Conservation (phyloP, 2,797 vertebrate species). For the Pseudotriccus pelzelni region DNA sequence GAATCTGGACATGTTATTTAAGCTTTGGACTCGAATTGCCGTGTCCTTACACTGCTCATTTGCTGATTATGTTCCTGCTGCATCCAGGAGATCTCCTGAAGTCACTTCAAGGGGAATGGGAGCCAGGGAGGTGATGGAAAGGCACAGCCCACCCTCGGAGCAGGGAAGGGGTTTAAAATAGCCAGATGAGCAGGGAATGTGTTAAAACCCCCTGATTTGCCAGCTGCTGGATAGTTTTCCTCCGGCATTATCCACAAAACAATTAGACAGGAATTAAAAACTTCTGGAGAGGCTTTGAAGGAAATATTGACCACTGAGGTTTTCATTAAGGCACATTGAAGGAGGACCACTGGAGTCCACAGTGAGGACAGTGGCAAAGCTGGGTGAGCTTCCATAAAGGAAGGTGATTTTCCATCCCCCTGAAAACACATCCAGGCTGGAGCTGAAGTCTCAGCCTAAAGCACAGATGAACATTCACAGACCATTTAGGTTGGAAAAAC, state of each 20-base stretch:
- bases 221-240: slow-evolving; percentile 68
- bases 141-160: background rate
- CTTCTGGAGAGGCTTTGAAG: slow-evolving; percentile 84
- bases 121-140: background rate
- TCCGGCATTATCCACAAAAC: slow-evolving; percentile 73
- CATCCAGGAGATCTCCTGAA: background rate
- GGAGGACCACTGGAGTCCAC: slow-evolving; percentile 83
- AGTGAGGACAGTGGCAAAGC: slow-evolving; percentile 68
- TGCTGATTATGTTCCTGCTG: background rate
- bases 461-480: too few relatives aligned
- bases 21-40: background rate
- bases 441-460: background rate
- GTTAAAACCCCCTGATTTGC: slow-evolving; percentile 49
- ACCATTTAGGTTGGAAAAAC: too few relatives aligned
- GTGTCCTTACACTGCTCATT: background rate
- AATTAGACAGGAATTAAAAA: slow-evolving; percentile 84
- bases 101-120: background rate
- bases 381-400: slow-evolving; percentile 21
- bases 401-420: background rate
- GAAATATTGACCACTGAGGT: slow-evolving; percentile 86
- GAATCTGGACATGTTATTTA: background rate
- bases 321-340: slow-evolving; percentile 86
- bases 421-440: background rate
- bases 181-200: background rate
- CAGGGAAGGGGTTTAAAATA: background rate